These are phyloP conservation scores for Cheilosia vernalis DNA, from an alignment of 2,888 invertebrate genomes.

Conservation along the genomic window DNA sequence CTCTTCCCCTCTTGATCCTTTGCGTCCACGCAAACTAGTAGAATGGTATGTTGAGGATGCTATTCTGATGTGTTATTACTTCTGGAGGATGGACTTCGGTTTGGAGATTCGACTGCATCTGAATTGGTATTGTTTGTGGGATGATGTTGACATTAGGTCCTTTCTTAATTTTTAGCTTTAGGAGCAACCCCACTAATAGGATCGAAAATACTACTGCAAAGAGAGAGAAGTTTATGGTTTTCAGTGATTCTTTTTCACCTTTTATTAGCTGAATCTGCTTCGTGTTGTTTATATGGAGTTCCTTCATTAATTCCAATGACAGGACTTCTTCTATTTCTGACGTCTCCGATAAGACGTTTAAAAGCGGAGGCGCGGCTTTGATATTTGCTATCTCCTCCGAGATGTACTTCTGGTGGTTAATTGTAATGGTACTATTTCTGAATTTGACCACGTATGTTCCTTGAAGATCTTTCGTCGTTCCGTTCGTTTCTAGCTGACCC, in stretches of 20 bases:
- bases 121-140: constrained; percentile 1
- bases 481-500: background rate
- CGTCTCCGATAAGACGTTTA: constrained; percentile 11
- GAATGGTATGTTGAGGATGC: constrained; percentile 14
- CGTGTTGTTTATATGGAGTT: constrained; percentile 22
- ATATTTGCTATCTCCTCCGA: constrained; percentile 4
- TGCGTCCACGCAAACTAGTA: constrained; percentile 7
- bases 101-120: background rate
- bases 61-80: constrained; percentile 1
- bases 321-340: constrained; percentile 26
- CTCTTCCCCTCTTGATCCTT: constrained; percentile 3
- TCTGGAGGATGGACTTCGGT: constrained; percentile 1
- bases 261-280: constrained; percentile 5
- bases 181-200: background rate
- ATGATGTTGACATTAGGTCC: constrained; percentile 5
- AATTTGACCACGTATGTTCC: constrained; percentile 11
- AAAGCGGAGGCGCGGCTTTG: constrained; percentile 2
- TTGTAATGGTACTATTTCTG: constrained; percentile 1
- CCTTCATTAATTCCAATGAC: constrained; percentile 22
- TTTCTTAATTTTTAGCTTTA: constrained; percentile 10
- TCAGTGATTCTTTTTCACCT: constrained; percentile 6
- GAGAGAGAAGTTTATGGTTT: constrained; percentile 1
- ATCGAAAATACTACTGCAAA: constrained; percentile 1
- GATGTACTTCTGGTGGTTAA: constrained; percentile 29
- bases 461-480: background rate